Evolutionary conservation across 1,140 invertebrate species (phyloP).

Genomic region (Drosophila paulistorum): DNA sequence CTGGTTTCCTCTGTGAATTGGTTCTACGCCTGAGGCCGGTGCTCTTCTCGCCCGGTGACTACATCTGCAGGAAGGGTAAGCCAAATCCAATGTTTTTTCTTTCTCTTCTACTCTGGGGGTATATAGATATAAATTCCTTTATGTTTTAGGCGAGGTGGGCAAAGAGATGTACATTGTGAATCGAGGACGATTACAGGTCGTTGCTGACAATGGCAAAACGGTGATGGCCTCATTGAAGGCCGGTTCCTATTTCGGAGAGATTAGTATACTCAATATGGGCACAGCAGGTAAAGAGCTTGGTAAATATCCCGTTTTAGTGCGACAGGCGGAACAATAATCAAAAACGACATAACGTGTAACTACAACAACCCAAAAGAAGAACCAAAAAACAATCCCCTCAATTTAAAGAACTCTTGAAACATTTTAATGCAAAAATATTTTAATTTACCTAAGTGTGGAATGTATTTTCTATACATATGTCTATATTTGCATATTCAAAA

Average conservation of each 20-base stretch:
- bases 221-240: slow-evolving; percentile 98
- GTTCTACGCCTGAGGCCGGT: slow-evolving; percentile 96
- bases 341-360: slow-evolving; percentile 56
- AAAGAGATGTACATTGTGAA: slow-evolving; percentile 99
- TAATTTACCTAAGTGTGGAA: slow-evolving; percentile 39
- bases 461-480: slow-evolving; percentile 43
- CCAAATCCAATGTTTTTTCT: slow-evolving; percentile 16
- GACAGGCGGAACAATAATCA: slow-evolving; percentile 84
- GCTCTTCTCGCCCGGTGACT: slow-evolving; percentile 98
- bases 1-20: slow-evolving; percentile 98
- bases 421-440: slow-evolving; percentile 18
- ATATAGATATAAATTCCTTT: not conserved
- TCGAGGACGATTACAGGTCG: slow-evolving; percentile 96
- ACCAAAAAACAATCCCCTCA: slow-evolving; percentile 25
- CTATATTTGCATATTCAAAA: slow-evolving; percentile 39
- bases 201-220: slow-evolving; percentile 98
- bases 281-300: slow-evolving; percentile 98
- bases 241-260: slow-evolving; percentile 99
- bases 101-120: not conserved
- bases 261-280: slow-evolving; percentile 99
- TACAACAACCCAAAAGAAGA: slow-evolving; percentile 52
- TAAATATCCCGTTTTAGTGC: slow-evolving; percentile 90
- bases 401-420: not conserved
- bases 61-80: slow-evolving; percentile 99
- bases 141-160: slow-evolving; percentile 94